Percentiles rank a stretch among this genome's conserved stretches.
Evolutionary conservation across 2,113 vertebrate genomes (phyloP).

Genomic region (Damaliscus lunatus): DNA sequence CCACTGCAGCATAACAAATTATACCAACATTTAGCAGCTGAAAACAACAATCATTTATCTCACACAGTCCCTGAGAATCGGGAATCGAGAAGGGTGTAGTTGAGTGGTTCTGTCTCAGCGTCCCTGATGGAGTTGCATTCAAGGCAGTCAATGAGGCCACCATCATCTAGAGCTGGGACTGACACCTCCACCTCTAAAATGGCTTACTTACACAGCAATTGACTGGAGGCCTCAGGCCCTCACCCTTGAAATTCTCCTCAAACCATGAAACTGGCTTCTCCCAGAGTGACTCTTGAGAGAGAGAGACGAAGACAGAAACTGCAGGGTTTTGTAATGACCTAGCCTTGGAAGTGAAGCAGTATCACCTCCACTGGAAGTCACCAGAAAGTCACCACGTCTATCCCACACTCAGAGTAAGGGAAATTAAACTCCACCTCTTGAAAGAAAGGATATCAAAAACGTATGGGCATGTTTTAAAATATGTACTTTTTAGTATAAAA

Average conservation of each 20-base stretch:
- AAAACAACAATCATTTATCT: background rate
- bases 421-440: background rate
- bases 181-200: background rate
- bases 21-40: background rate
- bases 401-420: background rate
- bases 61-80: background rate
- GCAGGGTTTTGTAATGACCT: background rate
- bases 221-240: background rate
- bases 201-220: background rate
- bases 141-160: background rate
- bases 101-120: background rate
- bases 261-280: background rate
- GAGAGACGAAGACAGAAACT: background rate
- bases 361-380: background rate
- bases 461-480: background rate
- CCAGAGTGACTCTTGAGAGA: background rate
- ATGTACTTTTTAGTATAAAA: background rate
- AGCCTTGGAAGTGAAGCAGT: background rate
- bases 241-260: background rate
- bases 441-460: background rate
- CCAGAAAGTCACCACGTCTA: background rate
- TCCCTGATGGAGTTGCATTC: background rate
- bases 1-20: background rate
- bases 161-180: background rate
- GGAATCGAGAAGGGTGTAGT: background rate